Evolutionary conservation across 1,140 invertebrate species (phyloP), one percentile per base, ranked within the genome.

Genomic region (Aplysia californica): DNA sequence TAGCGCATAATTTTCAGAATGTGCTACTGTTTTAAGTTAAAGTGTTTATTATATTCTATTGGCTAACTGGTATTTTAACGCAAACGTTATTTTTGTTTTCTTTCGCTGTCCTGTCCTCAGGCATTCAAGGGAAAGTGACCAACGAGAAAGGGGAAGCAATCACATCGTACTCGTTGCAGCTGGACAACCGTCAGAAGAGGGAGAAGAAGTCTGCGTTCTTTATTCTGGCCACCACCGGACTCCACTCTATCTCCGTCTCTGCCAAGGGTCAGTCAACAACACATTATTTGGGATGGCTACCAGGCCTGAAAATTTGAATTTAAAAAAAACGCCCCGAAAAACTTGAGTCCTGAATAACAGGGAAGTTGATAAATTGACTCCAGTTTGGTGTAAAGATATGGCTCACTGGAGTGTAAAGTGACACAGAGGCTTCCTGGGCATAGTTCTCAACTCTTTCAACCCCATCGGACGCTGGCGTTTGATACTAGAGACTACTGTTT

Each of bases 121-220:
- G 96, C 23, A 92, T 96, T 21, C 95, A 95, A 91, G 96, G 96
- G 2, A 95, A 96, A 81, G 94, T 98, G 0, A 92, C 93, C 83
- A 95, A 98, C 89, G 93, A 94, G 75, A 92, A 93, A 80, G 94
- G 94, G 15, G 93, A 94, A 87, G 94, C 96, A 0, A 92, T 98
- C 35, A 94, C 95, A 81, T 94, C 94, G 68, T 96, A 95, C 23
- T 93, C 93, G 1, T 88, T 98, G 39, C 95, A 81, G 61, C 64
- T 88, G 66, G 82, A 85, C 65, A 79, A 80, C 33, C 80, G 84
- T 55, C 31, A 75, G 15, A 73, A 61, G 23, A 23, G 80, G 15
- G 44, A 61, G 5, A 44, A 80, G 23, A 66, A 61, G 10, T 61
- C 75, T 15, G 72, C 76, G 5, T 87, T 85, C 72, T 86, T 81